Percentiles rank a stretch among this genome's conserved stretches.
These are phyloP conservation scores for Pyrocoelia pectoralis DNA, from an alignment of 2,888 invertebrate genomes.

Conservation along the genomic window DNA sequence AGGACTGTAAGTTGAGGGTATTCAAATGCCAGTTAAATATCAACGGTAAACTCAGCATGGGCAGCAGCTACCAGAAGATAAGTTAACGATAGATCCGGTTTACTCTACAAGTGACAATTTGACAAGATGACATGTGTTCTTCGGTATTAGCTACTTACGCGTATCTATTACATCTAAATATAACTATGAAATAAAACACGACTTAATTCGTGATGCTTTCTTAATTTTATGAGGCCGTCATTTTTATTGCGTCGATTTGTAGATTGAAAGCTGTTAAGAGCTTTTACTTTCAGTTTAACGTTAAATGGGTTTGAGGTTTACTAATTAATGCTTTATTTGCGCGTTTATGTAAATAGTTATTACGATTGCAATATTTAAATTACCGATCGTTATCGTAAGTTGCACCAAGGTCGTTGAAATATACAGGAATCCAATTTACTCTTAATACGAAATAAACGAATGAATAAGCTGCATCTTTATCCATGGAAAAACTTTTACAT, in stretches of 20 bases:
- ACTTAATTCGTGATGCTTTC: slow-evolving; percentile 11
- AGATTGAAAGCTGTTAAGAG: too few relatives aligned
- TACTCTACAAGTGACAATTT: slow-evolving; percentile 35
- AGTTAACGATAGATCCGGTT: slow-evolving; percentile 27
- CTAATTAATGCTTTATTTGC: background rate
- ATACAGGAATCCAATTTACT: too few relatives aligned
- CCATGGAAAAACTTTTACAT: too few relatives aligned
- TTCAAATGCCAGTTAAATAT: slow-evolving; percentile 35
- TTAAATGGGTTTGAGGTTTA: too few relatives aligned
- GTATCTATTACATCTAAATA: slow-evolving; percentile 31
- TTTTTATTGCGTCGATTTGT: background rate
- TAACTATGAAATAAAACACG: slow-evolving; percentile 22
- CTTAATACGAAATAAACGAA: too few relatives aligned
- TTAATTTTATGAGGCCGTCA: slow-evolving; percentile 7
- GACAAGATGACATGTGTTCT: slow-evolving; percentile 35
- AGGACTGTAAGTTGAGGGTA: slow-evolving; percentile 19
- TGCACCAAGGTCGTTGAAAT: too few relatives aligned
- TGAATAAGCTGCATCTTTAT: too few relatives aligned
- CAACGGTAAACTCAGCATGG: slow-evolving; percentile 25
- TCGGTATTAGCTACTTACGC: slow-evolving; percentile 24
- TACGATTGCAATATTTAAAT: too few relatives aligned
- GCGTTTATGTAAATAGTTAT: background rate
- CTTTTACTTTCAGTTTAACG: too few relatives aligned
- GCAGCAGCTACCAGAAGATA: slow-evolving; percentile 35
- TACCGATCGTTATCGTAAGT: too few relatives aligned